Percentiles rank a stretch among this genome's conserved stretches.
These are phyloP conservation scores for Drosophila guanche DNA, from an alignment of 1,140 invertebrate species.

Conservation along the genomic window DNA sequence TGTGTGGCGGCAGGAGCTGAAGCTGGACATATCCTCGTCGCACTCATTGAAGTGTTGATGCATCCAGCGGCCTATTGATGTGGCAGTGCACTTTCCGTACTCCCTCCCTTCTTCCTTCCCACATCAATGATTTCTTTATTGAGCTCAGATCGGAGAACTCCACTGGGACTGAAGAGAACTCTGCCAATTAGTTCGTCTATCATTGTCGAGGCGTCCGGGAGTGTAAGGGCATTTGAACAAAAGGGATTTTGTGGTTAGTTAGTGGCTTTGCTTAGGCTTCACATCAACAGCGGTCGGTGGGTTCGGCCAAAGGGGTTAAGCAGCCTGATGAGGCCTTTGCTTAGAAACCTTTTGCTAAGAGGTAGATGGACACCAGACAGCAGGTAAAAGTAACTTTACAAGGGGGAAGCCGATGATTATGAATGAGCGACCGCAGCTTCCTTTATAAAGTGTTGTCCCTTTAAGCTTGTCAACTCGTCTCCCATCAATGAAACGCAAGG, in stretches of 20 bases:
- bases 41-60: slow-evolving; percentile 78
- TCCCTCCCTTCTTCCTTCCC: slow-evolving; percentile 4
- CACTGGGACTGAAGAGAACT: slow-evolving; percentile 48
- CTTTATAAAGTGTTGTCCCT: no score
- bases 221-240: slow-evolving; percentile 31
- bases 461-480: no score
- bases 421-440: no score
- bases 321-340: slow-evolving; percentile 13
- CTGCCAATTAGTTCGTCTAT: slow-evolving; percentile 66
- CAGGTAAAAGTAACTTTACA: no score
- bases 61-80: slow-evolving; percentile 69
- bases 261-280: slow-evolving; percentile 51
- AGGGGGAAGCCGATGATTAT: background rate
- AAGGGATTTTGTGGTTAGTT: slow-evolving; percentile 73
- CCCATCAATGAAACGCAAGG: background rate
- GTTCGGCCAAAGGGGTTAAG: slow-evolving; percentile 16
- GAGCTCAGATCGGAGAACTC: slow-evolving; percentile 54
- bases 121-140: slow-evolving; percentile 71
- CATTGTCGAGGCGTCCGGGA: slow-evolving; percentile 20
- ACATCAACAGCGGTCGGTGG: slow-evolving; percentile 1
- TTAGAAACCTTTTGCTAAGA: background rate
- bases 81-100: slow-evolving; percentile 28
- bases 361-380: background rate
- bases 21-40: slow-evolving; percentile 15
- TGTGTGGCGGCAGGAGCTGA: slow-evolving; percentile 48